Conservation (phyloP, 2,888 invertebrate genomes). For the Dasypolia templi region DNA sequence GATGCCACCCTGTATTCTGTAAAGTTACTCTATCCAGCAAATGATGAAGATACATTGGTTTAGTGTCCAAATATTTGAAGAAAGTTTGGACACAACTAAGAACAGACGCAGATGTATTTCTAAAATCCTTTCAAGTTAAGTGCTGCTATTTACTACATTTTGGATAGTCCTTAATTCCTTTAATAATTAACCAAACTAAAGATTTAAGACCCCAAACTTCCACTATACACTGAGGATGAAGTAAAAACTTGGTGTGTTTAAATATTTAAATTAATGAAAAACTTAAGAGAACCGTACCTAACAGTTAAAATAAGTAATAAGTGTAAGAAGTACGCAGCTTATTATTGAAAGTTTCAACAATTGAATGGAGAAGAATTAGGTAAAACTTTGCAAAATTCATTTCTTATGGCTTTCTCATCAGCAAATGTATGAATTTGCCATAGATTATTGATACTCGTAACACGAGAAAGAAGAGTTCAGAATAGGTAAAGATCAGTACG, state of each 20-base stretch:
- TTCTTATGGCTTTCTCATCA: not conserved
- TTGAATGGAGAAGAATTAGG: no score
- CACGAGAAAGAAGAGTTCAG: not conserved
- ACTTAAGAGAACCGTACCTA: not conserved
- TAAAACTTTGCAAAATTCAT: not conserved
- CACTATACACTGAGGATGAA: not conserved
- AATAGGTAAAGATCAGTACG: not conserved
- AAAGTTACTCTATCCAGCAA: not conserved
- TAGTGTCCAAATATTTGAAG: conserved; percentile 21
- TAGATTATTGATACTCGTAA: not conserved
- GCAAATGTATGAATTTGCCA: not conserved
- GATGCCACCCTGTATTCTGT: no score
- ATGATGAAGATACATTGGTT: conserved; percentile 5
- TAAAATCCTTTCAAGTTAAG: conserved; percentile 45
- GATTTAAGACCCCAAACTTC: conserved; percentile 9
- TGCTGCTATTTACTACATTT: conserved; percentile 52
- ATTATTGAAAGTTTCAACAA: not conserved
- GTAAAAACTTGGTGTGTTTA: not conserved
- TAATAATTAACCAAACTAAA: conserved; percentile 44
- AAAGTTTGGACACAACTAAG: conserved; percentile 16
- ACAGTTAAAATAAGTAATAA: not conserved
- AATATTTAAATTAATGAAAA: not conserved
- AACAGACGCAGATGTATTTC: conserved; percentile 57
- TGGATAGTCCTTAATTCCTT: conserved; percentile 44
- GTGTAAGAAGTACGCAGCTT: not conserved